Evolutionary conservation across 1,140 invertebrate species (phyloP).

Genomic region (Elymnias hypermnestra): DNA sequence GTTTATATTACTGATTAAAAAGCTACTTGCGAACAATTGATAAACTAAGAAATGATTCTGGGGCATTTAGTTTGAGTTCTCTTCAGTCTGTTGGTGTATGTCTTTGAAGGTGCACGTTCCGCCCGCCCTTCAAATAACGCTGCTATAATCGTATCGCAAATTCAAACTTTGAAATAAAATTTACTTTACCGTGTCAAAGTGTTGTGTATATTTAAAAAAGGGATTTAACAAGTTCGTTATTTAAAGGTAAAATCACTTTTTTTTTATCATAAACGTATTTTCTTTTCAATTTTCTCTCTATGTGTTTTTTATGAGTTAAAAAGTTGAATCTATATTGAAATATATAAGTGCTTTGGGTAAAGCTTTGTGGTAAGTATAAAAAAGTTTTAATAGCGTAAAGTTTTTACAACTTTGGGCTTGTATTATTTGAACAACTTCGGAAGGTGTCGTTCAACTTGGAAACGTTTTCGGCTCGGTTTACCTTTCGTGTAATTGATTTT

Average conservation of each 20-base stretch:
- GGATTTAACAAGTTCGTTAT: conserved; percentile 5
- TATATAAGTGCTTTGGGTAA: too few relatives aligned
- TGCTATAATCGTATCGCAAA: neutral
- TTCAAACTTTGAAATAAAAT: neutral
- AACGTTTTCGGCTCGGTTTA: too few relatives aligned
- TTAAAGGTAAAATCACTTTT: conserved; percentile 9
- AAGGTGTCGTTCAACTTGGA: too few relatives aligned
- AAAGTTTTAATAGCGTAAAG: too few relatives aligned
- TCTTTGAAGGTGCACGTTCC: conserved; percentile 17
- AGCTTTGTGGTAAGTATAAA: too few relatives aligned
- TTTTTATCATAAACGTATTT: too few relatives aligned
- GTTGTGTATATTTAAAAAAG: neutral
- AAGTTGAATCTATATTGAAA: too few relatives aligned
- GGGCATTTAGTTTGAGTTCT: conserved; percentile 2
- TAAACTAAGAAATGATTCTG: conserved; percentile 10
- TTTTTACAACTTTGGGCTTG: too few relatives aligned
- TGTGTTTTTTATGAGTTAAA: too few relatives aligned
- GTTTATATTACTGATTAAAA: conserved; percentile 9
- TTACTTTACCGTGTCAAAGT: neutral
- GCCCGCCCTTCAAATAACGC: conserved; percentile 17
- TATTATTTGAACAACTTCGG: too few relatives aligned
- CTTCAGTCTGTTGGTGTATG: conserved; percentile 16
- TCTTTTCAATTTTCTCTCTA: too few relatives aligned
- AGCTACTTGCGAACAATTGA: conserved; percentile 9
- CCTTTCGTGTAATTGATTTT: too few relatives aligned